Base-by-base conservation (phyloP, 2,888 invertebrate genomes). In the Napeogenes sylphis region DNA sequence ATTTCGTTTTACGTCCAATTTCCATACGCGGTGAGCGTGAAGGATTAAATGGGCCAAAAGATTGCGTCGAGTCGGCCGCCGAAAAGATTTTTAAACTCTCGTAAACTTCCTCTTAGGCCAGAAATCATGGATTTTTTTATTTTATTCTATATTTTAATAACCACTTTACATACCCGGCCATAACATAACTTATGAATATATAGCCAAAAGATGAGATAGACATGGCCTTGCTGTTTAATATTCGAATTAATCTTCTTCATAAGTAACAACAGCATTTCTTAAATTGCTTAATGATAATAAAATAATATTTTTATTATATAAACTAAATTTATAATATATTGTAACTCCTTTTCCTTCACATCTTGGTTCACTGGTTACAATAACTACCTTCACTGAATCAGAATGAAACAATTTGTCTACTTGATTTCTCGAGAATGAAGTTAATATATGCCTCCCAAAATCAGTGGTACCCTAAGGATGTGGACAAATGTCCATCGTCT, bases 21-120 rank as follows among this genome's bases (percentile, higher is more conserved):
- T 90, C 87, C 90, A 90, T 90, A 90, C 81, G 82, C 89, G 87
- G 82, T 77, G 81, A 86, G 85, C 89, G 89, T 88, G 89, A 89
- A 90, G 77, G 78, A 82, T 81, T 87, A 88, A 90, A 90, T 90
- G 90, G 87, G 79, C 83, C 89, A 85, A 83, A 85, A 89, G 87
- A 90, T 90, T 90, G 87, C 83, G 77, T 76, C 79, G 77, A 82
- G 75, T 79, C 81, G 82, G 82, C 85, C 84, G 80, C 77, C 80
- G 78, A 79, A 81, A 82, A 80, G 80, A 80, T 82, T 71, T 85
- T 83, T 84, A 82, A 76, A 82, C 74, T 76, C 74, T 75, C 75
- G 71, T 73, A 72, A 66, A 75, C 74, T 68, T 71, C 58, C 65
- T 61, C 63, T 68, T 70, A 68, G 66, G 67, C 67, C 64, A 58